phyloP scores from a whole-genome alignment of 2,797 vertebrate species.

The Coreius guichenoti region DNA sequence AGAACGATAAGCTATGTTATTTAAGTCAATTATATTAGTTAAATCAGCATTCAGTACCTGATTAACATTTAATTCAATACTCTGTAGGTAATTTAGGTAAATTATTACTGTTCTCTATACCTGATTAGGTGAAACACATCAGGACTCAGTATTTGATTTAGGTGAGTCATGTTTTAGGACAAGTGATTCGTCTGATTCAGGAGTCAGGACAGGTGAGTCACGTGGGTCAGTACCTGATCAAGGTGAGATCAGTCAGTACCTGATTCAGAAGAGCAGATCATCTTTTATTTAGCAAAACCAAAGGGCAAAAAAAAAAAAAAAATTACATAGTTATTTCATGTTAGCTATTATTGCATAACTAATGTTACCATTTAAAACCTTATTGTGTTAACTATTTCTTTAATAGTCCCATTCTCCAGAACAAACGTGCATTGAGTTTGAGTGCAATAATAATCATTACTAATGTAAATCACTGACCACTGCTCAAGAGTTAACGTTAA shows the following conservation, averaged over 20 bases:
- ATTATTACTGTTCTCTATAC: background rate
- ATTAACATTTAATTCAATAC: background rate
- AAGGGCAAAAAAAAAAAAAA: background rate
- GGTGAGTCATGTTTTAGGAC: background rate
- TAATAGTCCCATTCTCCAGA: background rate
- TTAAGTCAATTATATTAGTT: background rate
- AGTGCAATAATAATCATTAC: background rate
- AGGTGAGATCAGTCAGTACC: background rate
- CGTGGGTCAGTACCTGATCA: background rate
- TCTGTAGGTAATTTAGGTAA: background rate
- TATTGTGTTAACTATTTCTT: background rate
- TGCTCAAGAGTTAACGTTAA: background rate
- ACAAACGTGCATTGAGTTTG: background rate
- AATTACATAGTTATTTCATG: background rate
- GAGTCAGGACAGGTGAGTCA: constrained; percentile 24
- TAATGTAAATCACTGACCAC: constrained; percentile 23
- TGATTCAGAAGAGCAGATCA: background rate
- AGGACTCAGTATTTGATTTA: background rate
- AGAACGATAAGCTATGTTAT: background rate
- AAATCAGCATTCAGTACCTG: background rate
- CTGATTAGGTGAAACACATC: background rate
- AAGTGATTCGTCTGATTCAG: constrained; percentile 16
- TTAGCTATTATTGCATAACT: background rate
- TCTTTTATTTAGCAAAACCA: background rate
- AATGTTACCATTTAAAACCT: background rate